Base-by-base conservation (phyloP, 2,888 invertebrate genomes). In the Hymenopus coronatus region DNA sequence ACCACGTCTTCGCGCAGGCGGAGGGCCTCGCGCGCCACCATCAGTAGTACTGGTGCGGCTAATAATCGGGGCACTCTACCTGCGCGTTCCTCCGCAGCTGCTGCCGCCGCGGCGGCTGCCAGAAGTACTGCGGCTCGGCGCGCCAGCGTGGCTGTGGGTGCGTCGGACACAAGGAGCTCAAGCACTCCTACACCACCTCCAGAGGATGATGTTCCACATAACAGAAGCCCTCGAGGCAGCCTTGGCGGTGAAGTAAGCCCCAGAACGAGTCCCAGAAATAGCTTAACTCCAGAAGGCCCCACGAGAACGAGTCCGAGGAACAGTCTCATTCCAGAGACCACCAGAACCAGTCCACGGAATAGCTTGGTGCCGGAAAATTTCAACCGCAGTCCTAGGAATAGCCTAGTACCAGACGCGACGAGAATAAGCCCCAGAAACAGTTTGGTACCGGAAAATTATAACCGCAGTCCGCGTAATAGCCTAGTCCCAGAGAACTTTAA, bases 1-100 rank as follows among this genome's bases (percentile, higher is more conserved):
- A 95, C 95, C 91, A 95, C 96, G 54, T 96, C 96, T 82, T 95
- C 95, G 89, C 94, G 96, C 88, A 94, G 96, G 90, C 95, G 96
- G 28, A 94, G 96, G 88, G 95, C 96, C 89, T 96, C 96, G 15
- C 94, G 96, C 89, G 95, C 95, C 91, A 95, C 96, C 27, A 82
- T 15, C 28, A 33, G 82, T 27, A 15, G 82, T 2, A 12, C 84
- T 28, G 84, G 87, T 83, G 54, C 54, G 54, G 82, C 85, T n/a
- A 81, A 84, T 8, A 84, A 85, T 14, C 84, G 82, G n/a, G 46
- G 83, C 28, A 30, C 95, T 82, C 95, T 95, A 8, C 95, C 96
- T 1, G 96, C 96, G 1, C 95, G 95, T 91, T 33, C 87, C 30
- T 82, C 93, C 95, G 25, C 81, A 82, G 89, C 85, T 93, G 95